Conservation (phyloP, 2,797 vertebrate genomes). For the Chaetophractus vellerosus region DNA sequence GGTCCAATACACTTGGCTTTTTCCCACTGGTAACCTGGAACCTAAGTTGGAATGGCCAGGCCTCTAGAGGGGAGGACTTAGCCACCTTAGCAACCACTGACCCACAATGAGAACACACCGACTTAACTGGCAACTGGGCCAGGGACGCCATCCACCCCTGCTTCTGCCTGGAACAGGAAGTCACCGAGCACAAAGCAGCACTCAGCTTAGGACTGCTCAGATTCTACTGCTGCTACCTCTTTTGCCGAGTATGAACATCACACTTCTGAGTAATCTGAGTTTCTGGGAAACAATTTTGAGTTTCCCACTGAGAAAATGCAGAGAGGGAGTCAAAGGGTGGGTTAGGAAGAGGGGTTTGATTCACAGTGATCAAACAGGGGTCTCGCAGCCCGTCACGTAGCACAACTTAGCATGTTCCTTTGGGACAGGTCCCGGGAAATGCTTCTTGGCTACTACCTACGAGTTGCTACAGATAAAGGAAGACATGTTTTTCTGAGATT, state of each 20-base stretch:
- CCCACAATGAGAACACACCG: not conserved
- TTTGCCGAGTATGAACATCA: not conserved
- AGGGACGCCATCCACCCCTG: fast-evolving
- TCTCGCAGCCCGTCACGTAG: conserved; percentile 40
- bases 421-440: conserved; percentile 42
- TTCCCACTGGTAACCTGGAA: not conserved
- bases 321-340: not conserved
- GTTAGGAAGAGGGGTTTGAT: not conserved
- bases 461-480: conserved; percentile 71
- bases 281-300: conserved; percentile 12
- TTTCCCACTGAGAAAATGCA: conserved; percentile 44
- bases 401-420: not conserved
- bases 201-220: fast-evolving
- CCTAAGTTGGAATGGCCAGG: not conserved
- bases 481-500: conserved; percentile 55
- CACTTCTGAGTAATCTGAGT: not conserved
- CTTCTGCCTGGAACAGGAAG: not conserved
- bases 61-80: not conserved
- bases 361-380: conserved; percentile 82
- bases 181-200: not conserved
- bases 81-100: not conserved
- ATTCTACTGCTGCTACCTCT: not conserved
- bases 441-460: conserved; percentile 20
- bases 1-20: not conserved
- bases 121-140: not conserved